These are phyloP conservation scores for Camptogramma bilineatum DNA, from an alignment of 2,888 invertebrate species.

Conservation along the genomic window DNA sequence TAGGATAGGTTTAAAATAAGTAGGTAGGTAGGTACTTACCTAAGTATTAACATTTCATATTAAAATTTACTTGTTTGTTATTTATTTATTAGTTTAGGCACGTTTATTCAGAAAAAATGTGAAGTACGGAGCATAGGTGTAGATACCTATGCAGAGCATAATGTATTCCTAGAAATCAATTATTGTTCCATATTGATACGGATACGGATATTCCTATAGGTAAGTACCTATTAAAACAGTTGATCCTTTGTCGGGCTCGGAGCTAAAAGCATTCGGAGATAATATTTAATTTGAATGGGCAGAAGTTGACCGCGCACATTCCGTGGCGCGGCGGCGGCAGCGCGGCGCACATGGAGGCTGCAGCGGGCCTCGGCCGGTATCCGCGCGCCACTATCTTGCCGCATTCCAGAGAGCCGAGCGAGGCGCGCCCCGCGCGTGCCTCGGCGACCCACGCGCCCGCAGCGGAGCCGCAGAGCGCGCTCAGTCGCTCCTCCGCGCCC, in stretches of 20 bases:
- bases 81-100: too few species aligned
- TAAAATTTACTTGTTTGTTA: too few species aligned
- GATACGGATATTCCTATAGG: not conserved
- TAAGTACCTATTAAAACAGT: constrained; percentile 2
- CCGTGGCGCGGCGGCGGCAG: constrained; percentile 44
- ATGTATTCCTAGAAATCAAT: not conserved
- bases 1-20: too few species aligned
- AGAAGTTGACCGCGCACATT: constrained; percentile 70
- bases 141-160: not conserved
- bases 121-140: not conserved
- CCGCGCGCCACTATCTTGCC: constrained; percentile 76
- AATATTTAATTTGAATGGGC: constrained; percentile 65
- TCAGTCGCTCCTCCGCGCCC: constrained; percentile 78
- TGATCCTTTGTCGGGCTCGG: constrained; percentile 9
- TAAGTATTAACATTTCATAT: too few species aligned
- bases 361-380: constrained; percentile 67
- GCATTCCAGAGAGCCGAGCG: constrained; percentile 79
- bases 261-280: constrained; percentile 55
- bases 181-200: not conserved
- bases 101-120: too few species aligned
- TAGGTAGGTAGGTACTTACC: too few species aligned
- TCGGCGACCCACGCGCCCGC: constrained; percentile 91
- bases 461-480: constrained; percentile 41
- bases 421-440: constrained; percentile 86
- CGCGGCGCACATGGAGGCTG: constrained; percentile 49